phyloP scores from a whole-genome alignment of 2,888 invertebrate genomes.

The Xanthorhoe designata region DNA sequence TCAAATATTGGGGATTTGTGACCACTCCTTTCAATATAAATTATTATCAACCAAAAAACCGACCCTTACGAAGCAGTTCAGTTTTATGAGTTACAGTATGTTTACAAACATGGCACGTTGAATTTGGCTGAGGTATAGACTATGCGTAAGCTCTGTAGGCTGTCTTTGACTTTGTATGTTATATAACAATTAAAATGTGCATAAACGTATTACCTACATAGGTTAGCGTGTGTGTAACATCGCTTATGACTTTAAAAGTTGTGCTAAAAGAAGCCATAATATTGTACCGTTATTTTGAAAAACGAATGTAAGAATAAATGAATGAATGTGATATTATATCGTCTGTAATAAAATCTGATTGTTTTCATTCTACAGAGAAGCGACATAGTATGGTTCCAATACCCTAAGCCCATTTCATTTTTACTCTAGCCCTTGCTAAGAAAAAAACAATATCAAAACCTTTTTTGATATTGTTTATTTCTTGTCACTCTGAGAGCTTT shows the following conservation, averaged over 20 bases:
- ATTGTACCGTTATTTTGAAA: conserved; percentile 2
- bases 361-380: conserved; percentile 13
- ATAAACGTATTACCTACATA: background rate
- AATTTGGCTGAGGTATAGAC: background rate
- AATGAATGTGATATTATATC: conserved; percentile 39
- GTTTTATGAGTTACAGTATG: too few species aligned
- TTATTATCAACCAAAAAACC: too few species aligned
- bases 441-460: too few species aligned
- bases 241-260: background rate
- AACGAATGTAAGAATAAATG: background rate
- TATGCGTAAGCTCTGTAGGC: background rate
- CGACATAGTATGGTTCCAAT: too few species aligned
- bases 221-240: background rate
- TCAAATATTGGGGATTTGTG: too few species aligned
- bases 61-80: too few species aligned
- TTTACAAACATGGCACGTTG: too few species aligned
- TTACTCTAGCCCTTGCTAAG: too few species aligned
- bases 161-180: background rate
- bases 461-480: too few species aligned
- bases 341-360: conserved; percentile 17
- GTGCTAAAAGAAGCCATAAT: background rate
- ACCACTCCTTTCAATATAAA: too few species aligned
- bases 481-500: too few species aligned
- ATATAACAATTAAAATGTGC: background rate
- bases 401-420: background rate